Conservation (phyloP, 92 coral and sea anemone genomes). For the Palythoa grandiflora region DNA sequence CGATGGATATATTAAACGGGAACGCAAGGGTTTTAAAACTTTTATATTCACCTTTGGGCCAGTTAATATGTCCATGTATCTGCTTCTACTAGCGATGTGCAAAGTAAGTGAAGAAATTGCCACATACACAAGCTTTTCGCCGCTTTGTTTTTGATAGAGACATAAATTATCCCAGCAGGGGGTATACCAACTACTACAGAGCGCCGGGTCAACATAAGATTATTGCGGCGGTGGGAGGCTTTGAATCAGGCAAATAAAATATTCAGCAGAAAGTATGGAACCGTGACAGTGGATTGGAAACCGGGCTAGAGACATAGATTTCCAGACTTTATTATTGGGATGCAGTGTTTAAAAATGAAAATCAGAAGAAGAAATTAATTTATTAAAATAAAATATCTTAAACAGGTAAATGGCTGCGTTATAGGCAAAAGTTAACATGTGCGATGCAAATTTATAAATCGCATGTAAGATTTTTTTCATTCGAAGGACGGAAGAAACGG, state of each 20-base stretch:
- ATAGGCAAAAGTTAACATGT: background rate
- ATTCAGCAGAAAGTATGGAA: constrained; percentile 25
- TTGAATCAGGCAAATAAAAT: constrained; percentile 30
- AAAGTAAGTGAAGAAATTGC: constrained; percentile 10
- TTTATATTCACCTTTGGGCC: background rate
- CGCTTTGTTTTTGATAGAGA: constrained; percentile 38
- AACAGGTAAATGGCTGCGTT: background rate
- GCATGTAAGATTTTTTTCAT: background rate
- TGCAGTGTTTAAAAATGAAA: too few species aligned
- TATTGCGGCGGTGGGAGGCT: constrained; percentile 78
- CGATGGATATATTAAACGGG: constrained; percentile 23
- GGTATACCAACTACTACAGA: constrained; percentile 73
- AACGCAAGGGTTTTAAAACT: background rate
- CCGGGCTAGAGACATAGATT: background rate
- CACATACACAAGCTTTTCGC: constrained; percentile 10
- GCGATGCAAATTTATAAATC: background rate
- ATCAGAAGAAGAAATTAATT: too few species aligned
- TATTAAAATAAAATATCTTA: too few species aligned
- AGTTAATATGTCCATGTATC: background rate
- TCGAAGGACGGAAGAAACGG: background rate
- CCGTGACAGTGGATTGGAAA: background rate
- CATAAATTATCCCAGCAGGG: constrained; percentile 92
- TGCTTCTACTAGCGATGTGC: background rate
- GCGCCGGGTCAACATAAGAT: constrained; percentile 72
- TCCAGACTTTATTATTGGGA: background rate